Base-by-base conservation (phyloP, 2,797 vertebrate genomes). In the Premnoplex brunnescens region DNA sequence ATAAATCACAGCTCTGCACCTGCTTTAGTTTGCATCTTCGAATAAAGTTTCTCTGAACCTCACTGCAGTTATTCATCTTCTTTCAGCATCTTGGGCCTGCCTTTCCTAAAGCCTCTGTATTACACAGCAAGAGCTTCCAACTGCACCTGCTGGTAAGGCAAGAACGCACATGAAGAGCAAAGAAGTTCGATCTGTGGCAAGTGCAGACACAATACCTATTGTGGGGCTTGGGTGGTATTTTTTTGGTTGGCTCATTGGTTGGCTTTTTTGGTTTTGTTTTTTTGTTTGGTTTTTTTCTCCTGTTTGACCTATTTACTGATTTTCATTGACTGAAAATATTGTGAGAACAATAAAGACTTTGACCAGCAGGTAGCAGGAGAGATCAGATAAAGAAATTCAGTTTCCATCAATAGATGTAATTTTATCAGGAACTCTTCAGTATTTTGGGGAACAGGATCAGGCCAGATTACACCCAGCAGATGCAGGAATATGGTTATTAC, bases 351-450 rank as follows among this genome's bases (percentile, higher is more conserved):
- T 68, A 19, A 93, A 62, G 49, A 43, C 12, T 89, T 84, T 39
- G 43, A n/a, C 88, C 96, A 94, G 91, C 51, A 94, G 91, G 74
- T 22, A 78, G 89, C 94, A 93, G 80, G 54, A 92, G 66, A 93
- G 69, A 72, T 58, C 67, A 78, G 44, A 49, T 32, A 63, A 74
- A 82, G 41, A 78, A 62, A 49, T 34, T 77, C 14, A 8, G 1
- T 46, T 91, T 39, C 16, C 24, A 9, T 24, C 21, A 46, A 1
- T 6, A 20, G 7, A 18, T 7, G 4, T 32, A 5, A 28, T 48
- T 91, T 79, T 62, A 37, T 13, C 16, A 7, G 8, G 6, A 75
- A 26, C 12, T 8, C 55, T 27, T 56, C 12, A 52, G 12, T 39
- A 36, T 55, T 75, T 67, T 11, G 6, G 41, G 36, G 14, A 46